Evolutionary conservation across 1,140 invertebrate genomes (phyloP).

Genomic region (Lordiphosa collinella): DNA sequence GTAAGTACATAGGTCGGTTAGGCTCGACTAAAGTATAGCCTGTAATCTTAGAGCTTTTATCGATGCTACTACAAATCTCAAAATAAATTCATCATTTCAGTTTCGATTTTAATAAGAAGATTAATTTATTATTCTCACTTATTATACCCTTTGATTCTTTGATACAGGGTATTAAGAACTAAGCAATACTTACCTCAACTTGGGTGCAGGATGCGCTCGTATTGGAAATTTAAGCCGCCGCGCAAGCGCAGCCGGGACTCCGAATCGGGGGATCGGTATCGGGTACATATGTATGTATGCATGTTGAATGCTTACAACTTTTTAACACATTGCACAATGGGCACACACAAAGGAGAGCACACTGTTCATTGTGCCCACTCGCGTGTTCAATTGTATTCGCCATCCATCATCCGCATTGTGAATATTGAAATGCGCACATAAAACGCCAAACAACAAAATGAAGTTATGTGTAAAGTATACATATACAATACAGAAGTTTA

Average conservation of each 20-base stretch:
- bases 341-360: constrained; percentile 33
- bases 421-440: constrained; percentile 60
- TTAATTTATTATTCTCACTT: no score
- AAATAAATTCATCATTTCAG: no score
- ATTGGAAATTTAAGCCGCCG: constrained; percentile 50
- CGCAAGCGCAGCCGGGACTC: constrained; percentile 40
- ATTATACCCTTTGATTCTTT: no score
- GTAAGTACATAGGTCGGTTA: neutral
- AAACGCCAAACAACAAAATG: constrained; percentile 55
- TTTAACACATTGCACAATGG: constrained; percentile 73
- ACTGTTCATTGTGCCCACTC: constrained; percentile 61
- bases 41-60: no score
- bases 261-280: constrained; percentile 14
- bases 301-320: constrained; percentile 63
- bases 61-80: no score
- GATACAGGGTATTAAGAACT: no score
- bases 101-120: no score
- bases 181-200: constrained; percentile 1
- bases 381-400: constrained; percentile 63
- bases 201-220: constrained; percentile 55
- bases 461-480: constrained; percentile 74
- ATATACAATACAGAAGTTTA: constrained; percentile 71
- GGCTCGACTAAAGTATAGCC: neutral
- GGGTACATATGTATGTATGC: constrained; percentile 3
- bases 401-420: neutral